Percentiles rank a stretch among this genome's conserved stretches.
Conservation (phyloP, 2,888 invertebrate genomes). For the Cheiracanthium punctorium region DNA sequence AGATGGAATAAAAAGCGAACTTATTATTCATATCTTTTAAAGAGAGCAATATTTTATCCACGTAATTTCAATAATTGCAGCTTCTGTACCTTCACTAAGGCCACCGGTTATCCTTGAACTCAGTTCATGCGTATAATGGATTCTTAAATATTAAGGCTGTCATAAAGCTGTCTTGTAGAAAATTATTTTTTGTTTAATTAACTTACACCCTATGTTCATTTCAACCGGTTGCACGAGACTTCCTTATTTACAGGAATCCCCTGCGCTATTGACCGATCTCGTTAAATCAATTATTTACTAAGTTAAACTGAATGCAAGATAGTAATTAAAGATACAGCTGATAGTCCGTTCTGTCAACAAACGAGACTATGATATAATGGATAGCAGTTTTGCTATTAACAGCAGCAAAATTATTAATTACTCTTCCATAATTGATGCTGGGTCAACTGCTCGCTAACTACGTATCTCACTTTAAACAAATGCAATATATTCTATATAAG, state of each 20-base stretch:
- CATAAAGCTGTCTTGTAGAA: not conserved
- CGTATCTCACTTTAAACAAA: not conserved
- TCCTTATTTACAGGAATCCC: not conserved
- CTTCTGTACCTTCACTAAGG: not conserved
- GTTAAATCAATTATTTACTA: not conserved
- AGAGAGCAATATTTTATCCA: not conserved
- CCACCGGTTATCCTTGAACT: not conserved
- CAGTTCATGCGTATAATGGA: not conserved
- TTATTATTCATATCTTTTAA: not conserved
- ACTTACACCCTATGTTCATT: not conserved
- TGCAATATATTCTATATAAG: too few species aligned
- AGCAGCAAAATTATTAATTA: not conserved
- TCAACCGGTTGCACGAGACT: not conserved
- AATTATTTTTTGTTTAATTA: not conserved
- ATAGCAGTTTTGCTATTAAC: not conserved
- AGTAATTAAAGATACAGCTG: slow-evolving; percentile 16
- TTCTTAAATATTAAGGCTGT: not conserved
- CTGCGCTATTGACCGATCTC: not conserved
- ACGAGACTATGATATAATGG: not conserved
- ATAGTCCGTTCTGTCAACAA: not conserved
- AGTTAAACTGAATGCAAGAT: not conserved
- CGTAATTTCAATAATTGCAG: not conserved
- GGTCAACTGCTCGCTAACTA: not conserved
- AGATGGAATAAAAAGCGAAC: too few species aligned
- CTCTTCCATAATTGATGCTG: not conserved